phyloP scores from a whole-genome alignment of 2,888 invertebrate genomes.

The Pinctada fucata region DNA sequence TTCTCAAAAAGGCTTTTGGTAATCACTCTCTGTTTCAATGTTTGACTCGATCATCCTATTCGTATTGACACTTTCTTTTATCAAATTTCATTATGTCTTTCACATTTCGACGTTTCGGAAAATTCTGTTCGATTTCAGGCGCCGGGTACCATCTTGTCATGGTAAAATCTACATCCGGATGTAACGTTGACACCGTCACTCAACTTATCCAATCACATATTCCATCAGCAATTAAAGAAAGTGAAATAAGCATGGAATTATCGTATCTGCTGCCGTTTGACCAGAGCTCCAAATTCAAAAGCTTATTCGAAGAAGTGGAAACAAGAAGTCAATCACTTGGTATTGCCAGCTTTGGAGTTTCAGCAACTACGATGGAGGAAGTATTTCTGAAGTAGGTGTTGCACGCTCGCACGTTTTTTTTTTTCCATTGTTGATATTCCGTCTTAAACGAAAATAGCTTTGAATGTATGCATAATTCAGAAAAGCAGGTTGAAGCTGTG shows the following conservation, averaged over 20 bases:
- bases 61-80: too few relatives aligned
- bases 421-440: background rate
- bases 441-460: too few relatives aligned
- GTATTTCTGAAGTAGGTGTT: slow-evolving; percentile 79
- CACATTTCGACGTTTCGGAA: background rate
- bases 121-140: slow-evolving; percentile 77
- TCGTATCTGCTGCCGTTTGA: slow-evolving; percentile 71
- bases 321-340: slow-evolving; percentile 78
- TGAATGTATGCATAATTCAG: too few relatives aligned
- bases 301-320: slow-evolving; percentile 69
- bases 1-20: slow-evolving; percentile 88
- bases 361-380: slow-evolving; percentile 92
- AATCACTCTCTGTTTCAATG: background rate
- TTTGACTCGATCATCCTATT: too few relatives aligned
- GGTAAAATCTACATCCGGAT: slow-evolving; percentile 79
- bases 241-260: slow-evolving; percentile 73
- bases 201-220: slow-evolving; percentile 82
- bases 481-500: too few relatives aligned
- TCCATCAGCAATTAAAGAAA: slow-evolving; percentile 81
- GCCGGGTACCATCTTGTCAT: slow-evolving; percentile 88
- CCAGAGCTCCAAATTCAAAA: slow-evolving; percentile 62
- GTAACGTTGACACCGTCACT: slow-evolving; percentile 79
- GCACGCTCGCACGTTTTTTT: background rate
- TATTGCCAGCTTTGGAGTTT: slow-evolving; percentile 88
- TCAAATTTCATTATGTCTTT: too few relatives aligned